A percentile compares a stretch with the other conserved stretches of the same genome.
These are phyloP conservation scores for Leucoraja ocellata DNA, from an alignment of 2,797 vertebrate genomes.

Conservation along the genomic window DNA sequence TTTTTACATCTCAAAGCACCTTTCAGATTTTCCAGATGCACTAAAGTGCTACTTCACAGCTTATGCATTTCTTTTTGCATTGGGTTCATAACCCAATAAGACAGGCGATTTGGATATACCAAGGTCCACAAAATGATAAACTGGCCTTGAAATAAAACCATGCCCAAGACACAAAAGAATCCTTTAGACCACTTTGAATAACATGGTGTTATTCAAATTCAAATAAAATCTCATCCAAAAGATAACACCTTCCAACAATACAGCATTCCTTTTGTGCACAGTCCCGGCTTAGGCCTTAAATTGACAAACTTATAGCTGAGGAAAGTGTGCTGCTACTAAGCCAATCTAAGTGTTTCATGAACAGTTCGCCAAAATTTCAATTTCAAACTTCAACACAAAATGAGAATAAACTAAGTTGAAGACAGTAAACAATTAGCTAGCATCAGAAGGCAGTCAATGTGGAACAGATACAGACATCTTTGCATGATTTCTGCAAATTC, in stretches of 20 bases:
- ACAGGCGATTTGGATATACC: background rate
- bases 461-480: background rate
- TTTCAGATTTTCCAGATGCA: background rate
- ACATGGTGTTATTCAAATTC: background rate
- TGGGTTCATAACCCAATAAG: background rate
- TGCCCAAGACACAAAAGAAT: background rate
- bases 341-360: background rate
- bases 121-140: background rate
- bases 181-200: background rate
- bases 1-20: background rate
- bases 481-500: background rate
- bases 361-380: background rate
- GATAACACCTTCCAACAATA: too few species aligned
- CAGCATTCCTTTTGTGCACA: background rate
- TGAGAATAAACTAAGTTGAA: background rate
- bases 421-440: background rate
- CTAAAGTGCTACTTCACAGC: background rate
- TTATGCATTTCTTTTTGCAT: background rate
- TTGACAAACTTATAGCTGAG: background rate
- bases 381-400: background rate
- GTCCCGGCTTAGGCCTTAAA: background rate
- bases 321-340: background rate
- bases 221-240: background rate
- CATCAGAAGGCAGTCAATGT: background rate
- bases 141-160: background rate